These are phyloP conservation scores for Lepus europaeus DNA, from an alignment of 2,113 vertebrate species.

Conservation along the genomic window DNA sequence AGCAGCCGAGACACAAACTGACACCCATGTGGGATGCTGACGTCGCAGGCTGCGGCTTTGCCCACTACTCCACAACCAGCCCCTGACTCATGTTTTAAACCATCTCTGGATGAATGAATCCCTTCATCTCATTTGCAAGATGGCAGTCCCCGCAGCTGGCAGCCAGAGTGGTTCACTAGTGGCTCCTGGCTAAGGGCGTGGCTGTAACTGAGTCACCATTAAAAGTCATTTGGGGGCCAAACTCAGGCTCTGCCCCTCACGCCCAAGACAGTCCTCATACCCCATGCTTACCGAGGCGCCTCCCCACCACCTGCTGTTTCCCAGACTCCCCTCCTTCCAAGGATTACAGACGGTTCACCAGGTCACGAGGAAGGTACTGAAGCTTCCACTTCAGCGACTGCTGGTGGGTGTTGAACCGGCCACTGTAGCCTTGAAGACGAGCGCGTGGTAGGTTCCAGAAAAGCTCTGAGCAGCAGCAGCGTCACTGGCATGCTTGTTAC, in stretches of 20 bases:
- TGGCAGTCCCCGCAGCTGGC: no score
- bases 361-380: not conserved
- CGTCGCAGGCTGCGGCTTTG: no score
- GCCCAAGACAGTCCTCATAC: no score
- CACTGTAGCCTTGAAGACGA: not conserved
- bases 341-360: not conserved
- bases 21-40: no score
- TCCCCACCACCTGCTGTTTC: not conserved
- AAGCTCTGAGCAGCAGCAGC: not conserved
- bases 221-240: not conserved
- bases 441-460: not conserved
- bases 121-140: not conserved
- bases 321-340: not conserved
- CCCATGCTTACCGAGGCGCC: no score
- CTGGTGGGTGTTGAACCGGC: not conserved
- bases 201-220: not conserved
- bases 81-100: not conserved
- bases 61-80: no score
- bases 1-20: no score
- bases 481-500: not conserved
- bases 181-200: fast-evolving
- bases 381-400: not conserved
- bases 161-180: not conserved
- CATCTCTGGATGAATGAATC: not conserved
- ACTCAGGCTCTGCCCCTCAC: not conserved